Evolutionary conservation across 2,797 vertebrate species (phyloP).

Genomic region (Columba guinea): DNA sequence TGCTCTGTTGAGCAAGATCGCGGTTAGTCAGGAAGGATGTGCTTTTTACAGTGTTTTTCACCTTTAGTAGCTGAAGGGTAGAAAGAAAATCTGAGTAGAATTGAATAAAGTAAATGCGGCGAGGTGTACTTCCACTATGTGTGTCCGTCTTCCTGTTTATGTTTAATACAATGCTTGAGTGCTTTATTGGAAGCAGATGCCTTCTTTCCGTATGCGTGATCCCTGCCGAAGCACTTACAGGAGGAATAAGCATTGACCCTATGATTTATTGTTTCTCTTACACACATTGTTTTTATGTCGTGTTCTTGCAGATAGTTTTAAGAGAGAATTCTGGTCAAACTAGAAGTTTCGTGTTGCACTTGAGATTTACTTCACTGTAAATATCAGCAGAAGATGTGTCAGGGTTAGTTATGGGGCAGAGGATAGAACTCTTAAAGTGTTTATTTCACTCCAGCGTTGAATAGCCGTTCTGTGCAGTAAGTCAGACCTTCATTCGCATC

Average conservation of each 20-base stretch:
- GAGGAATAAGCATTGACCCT: background rate
- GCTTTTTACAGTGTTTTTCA: background rate
- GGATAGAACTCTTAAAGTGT: slow-evolving; percentile 38
- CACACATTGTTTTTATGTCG: background rate
- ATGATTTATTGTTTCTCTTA: slow-evolving; percentile 14
- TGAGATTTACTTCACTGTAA: background rate
- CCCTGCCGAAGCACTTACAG: slow-evolving; percentile 52
- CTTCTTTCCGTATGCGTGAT: slow-evolving; percentile 69
- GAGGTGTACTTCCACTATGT: slow-evolving; percentile 59
- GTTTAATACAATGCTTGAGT: slow-evolving; percentile 61
- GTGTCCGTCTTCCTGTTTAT: slow-evolving; percentile 81
- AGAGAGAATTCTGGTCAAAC: background rate
- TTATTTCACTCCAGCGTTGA: slow-evolving; percentile 57
- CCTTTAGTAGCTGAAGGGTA: background rate
- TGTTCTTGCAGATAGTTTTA: background rate
- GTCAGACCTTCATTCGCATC: slow-evolving; percentile 45
- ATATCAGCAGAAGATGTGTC: background rate
- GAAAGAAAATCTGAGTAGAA: slow-evolving; percentile 16
- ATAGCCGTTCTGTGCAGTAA: slow-evolving; percentile 61
- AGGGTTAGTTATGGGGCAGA: slow-evolving; percentile 43
- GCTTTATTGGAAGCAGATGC: slow-evolving; percentile 71
- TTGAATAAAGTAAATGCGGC: background rate
- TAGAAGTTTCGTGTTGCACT: background rate
- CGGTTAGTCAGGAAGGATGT: slow-evolving; percentile 4
- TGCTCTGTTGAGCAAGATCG: background rate